Evolutionary conservation across 2,888 invertebrate genomes (phyloP).

Genomic region (Bembecia ichneumoniformis): DNA sequence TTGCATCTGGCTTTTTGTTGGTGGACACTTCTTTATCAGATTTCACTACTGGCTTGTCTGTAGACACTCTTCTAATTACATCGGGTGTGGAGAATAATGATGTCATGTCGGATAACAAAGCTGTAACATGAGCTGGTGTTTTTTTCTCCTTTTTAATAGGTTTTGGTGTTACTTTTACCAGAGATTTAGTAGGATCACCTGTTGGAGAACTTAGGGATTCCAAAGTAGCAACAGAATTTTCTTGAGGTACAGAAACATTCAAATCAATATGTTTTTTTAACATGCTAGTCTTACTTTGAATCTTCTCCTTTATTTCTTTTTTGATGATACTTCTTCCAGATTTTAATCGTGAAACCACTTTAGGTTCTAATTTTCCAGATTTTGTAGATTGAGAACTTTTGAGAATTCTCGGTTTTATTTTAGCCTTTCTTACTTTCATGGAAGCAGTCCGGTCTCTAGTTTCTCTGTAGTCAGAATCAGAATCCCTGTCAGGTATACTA

Average conservation of each 20-base stretch:
- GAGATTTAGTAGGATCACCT: conserved; percentile 45
- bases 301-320: conserved; percentile 50
- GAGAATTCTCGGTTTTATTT: conserved; percentile 54
- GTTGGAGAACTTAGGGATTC: conserved; percentile 23
- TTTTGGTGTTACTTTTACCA: conserved; percentile 54
- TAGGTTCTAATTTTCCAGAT: conserved; percentile 37
- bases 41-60: conserved; percentile 62
- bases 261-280: conserved; percentile 31
- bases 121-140: conserved; percentile 73
- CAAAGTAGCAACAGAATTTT: conserved; percentile 30
- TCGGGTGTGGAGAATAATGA: conserved; percentile 85
- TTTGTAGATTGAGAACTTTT: conserved; percentile 35
- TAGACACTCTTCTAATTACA: conserved; percentile 79
- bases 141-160: conserved; percentile 67
- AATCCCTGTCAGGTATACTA: conserved; percentile 73
- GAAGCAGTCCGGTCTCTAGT: conserved; percentile 43
- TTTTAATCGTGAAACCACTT: conserved; percentile 41
- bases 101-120: conserved; percentile 73
- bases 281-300: conserved; percentile 35
- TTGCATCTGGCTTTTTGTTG: conserved; percentile 23
- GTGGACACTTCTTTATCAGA: conserved; percentile 53
- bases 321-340: conserved; percentile 34
- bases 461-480: conserved; percentile 75
- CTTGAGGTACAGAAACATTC: conserved; percentile 25
- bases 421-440: conserved; percentile 37